Base-by-base conservation (phyloP, 2,888 invertebrate species). In the Troilus luridus region DNA sequence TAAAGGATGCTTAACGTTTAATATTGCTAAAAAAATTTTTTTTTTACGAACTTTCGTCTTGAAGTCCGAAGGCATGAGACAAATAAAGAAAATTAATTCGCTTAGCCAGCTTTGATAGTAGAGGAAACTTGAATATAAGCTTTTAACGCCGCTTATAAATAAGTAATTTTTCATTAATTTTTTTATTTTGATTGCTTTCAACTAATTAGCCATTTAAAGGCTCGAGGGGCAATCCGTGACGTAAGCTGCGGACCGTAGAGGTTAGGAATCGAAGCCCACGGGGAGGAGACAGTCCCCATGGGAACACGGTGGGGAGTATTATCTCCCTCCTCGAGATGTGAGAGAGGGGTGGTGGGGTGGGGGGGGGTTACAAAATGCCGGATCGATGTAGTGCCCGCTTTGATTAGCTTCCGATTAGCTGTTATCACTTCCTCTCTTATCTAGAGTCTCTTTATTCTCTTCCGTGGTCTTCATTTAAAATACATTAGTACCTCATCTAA, bases 251-350 rank as follows among this genome's bases (percentile, higher is more conserved):
- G 88, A 64, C 64, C n/a, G 90, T 17, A 58, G 90, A 77, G 90
- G 67, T 90, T 90, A 90, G 90, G 77, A 90, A 90, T 90, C 90
- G 90, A 90, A 90, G 19, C 90, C 90, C 81, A 77, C 58, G 17
- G 72, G 72, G 72, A 89, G 89, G 56, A 72, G 64, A 19, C 72
- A 81, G 90, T 90, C 90, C 90, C 90, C 90, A 90, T 90, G 90
- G 90, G 90, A 90, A 90, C 90, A 77, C 24, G 88, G 67, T 85
- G 77, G 72, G 90, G 64, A 41, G 56, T 67, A 88, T 58, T 88
- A 88, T 58, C 90, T 58, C 77, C 88, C 88, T 88, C 81, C 67
- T 77, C 21, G 59, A 10, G 58, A 62, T 41, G 41, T 41, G 41
- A 5, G 41, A 41, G 17, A 9, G 81, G 27, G 5, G 81, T 5